These are phyloP conservation scores for Amiota mariae DNA, from an alignment of 2,888 invertebrate species.

Conservation along the genomic window DNA sequence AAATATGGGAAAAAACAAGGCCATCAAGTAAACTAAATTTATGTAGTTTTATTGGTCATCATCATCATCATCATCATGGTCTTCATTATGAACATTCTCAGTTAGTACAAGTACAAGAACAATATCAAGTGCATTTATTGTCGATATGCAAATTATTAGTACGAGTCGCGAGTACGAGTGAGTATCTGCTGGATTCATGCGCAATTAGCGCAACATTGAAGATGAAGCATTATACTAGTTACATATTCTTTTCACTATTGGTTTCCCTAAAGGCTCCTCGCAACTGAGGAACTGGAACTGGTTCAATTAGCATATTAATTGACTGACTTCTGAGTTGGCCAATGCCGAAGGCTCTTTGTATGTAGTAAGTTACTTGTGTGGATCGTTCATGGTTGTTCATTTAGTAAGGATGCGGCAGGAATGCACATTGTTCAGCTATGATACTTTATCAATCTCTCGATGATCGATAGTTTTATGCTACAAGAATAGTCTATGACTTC, in stretches of 20 bases:
- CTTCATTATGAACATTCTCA: too few relatives aligned
- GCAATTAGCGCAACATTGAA: background rate
- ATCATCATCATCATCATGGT: constrained; percentile 4
- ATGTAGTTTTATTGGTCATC: background rate
- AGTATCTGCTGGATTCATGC: background rate
- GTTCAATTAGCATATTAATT: constrained; percentile 30
- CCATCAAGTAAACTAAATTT: background rate
- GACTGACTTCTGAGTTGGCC: constrained; percentile 15
- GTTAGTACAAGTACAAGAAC: background rate
- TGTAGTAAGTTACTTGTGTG: background rate
- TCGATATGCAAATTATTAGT: constrained; percentile 9
- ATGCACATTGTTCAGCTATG: background rate
- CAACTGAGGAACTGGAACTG: constrained; percentile 15
- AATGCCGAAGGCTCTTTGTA: background rate
- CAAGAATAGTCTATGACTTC: background rate
- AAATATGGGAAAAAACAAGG: too few relatives aligned
- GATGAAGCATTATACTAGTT: background rate
- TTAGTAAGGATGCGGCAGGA: background rate
- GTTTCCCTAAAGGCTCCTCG: constrained; percentile 1
- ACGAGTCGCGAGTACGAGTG: background rate
- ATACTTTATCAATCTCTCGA: background rate
- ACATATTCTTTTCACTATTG: background rate
- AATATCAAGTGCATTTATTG: background rate
- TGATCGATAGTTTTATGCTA: constrained; percentile 12
- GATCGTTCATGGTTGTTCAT: background rate